Evolutionary conservation across 1,140 invertebrate species (phyloP).

Genomic region (Dreissena polymorpha): DNA sequence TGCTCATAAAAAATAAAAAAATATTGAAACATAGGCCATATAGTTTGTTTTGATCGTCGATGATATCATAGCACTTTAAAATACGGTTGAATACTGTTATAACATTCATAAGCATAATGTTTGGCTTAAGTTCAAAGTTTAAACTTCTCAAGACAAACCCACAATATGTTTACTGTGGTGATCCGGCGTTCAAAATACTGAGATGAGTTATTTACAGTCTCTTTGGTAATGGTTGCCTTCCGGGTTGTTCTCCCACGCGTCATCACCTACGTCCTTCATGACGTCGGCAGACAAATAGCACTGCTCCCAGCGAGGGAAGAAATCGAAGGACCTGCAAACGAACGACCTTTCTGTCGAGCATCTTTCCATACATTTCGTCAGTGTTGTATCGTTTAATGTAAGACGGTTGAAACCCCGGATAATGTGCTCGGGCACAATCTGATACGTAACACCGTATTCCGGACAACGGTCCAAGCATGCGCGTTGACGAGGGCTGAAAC

Average conservation of each 20-base stretch:
- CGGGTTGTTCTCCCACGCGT: conserved; percentile 31
- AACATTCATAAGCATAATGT: too few relatives aligned
- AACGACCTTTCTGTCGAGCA: conserved; percentile 7
- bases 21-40: too few relatives aligned
- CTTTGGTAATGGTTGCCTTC: conserved; percentile 28
- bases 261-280: not conserved
- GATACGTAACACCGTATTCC: conserved; percentile 27
- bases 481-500: conserved; percentile 16
- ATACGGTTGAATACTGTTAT: too few relatives aligned
- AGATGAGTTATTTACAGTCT: conserved; percentile 1
- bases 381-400: not conserved
- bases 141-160: too few relatives aligned
- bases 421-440: conserved; percentile 9
- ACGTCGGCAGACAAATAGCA: conserved; percentile 20
- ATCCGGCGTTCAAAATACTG: too few relatives aligned
- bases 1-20: too few relatives aligned
- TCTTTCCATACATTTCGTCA: conserved; percentile 12
- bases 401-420: conserved; percentile 18
- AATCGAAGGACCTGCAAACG: conserved; percentile 28
- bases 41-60: too few relatives aligned
- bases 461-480: not conserved
- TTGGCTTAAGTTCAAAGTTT: too few relatives aligned
- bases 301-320: conserved; percentile 19
- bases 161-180: too few relatives aligned
- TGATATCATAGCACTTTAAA: too few relatives aligned